These are phyloP conservation scores for Pollenia angustigena DNA, from an alignment of 2,888 invertebrate species.

Conservation along the genomic window DNA sequence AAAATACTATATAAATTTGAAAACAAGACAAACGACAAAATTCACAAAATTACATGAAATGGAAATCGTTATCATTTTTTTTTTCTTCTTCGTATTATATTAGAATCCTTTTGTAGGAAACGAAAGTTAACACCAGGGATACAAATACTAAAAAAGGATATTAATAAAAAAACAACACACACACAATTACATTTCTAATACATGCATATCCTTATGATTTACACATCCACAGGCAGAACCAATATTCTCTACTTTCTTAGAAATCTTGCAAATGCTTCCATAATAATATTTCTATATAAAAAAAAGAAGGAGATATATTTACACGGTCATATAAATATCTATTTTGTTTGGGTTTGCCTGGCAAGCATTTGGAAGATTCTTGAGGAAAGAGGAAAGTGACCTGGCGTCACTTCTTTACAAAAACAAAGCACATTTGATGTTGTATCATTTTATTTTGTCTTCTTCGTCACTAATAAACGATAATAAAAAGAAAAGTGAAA, in stretches of 20 bases:
- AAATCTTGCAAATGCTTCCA: neutral
- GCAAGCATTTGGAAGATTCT: too few species aligned
- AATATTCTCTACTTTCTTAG: neutral
- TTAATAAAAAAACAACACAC: neutral
- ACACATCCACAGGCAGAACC: neutral
- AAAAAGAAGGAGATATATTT: too few species aligned
- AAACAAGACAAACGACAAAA: conserved; percentile 18
- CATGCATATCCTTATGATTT: conserved; percentile 10
- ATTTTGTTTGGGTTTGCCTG: too few species aligned
- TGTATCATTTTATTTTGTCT: too few species aligned
- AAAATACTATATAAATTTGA: conserved; percentile 50
- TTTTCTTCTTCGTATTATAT: neutral
- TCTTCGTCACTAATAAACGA: too few species aligned
- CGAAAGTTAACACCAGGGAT: conserved; percentile 57
- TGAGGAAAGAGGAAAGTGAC: too few species aligned
- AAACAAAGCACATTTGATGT: too few species aligned
- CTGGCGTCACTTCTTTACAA: too few species aligned
- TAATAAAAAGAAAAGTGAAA: too few species aligned
- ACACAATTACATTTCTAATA: neutral
- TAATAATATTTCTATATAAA: too few species aligned
- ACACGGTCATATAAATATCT: too few species aligned
- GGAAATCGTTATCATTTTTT: conserved; percentile 42
- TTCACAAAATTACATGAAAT: conserved; percentile 6
- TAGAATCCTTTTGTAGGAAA: conserved; percentile 17
- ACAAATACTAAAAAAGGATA: conserved; percentile 27